A percentile compares a stretch with the other conserved stretches of the same genome.
Evolutionary conservation across 2,888 invertebrate species (phyloP).

Genomic region (Mystacides longicornis): DNA sequence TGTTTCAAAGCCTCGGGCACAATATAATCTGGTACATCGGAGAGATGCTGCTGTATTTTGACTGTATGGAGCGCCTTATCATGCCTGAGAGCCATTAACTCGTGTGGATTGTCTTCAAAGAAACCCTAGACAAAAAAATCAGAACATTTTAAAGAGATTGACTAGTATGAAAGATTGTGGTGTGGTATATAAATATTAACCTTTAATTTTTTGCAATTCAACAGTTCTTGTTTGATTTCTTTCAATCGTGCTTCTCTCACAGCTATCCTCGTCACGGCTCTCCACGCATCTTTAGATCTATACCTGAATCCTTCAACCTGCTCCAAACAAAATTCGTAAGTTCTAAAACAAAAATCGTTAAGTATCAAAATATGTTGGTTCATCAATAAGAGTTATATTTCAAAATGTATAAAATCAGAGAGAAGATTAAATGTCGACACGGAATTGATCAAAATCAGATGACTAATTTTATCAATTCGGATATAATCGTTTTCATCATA

Average conservation of each 20-base stretch:
- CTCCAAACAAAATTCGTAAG: conserved; percentile 89
- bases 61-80: conserved; percentile 83
- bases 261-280: conserved; percentile 87
- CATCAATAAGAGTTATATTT: neutral
- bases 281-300: conserved; percentile 90
- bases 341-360: conserved; percentile 46
- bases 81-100: conserved; percentile 75
- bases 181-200: conserved; percentile 32
- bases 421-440: conserved; percentile 39
- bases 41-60: conserved; percentile 72
- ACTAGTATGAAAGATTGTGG: neutral
- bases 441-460: conserved; percentile 20
- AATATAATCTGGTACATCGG: conserved; percentile 90
- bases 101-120: conserved; percentile 87
- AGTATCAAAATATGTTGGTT: neutral
- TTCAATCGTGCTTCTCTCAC: conserved; percentile 90
- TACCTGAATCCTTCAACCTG: conserved; percentile 96
- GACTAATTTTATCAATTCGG: conserved; percentile 22
- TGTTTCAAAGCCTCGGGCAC: conserved; percentile 70
- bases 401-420: conserved; percentile 33
- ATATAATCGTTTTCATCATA: conserved; percentile 23
- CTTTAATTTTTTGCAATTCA: conserved; percentile 87
- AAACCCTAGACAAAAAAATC: conserved; percentile 54
- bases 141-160: neutral
- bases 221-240: conserved; percentile 90